A percentile compares a stretch with the other conserved stretches of the same genome.
Evolutionary conservation across 1,140 invertebrate genomes (phyloP).

Genomic region (Dinoponera quadriceps): DNA sequence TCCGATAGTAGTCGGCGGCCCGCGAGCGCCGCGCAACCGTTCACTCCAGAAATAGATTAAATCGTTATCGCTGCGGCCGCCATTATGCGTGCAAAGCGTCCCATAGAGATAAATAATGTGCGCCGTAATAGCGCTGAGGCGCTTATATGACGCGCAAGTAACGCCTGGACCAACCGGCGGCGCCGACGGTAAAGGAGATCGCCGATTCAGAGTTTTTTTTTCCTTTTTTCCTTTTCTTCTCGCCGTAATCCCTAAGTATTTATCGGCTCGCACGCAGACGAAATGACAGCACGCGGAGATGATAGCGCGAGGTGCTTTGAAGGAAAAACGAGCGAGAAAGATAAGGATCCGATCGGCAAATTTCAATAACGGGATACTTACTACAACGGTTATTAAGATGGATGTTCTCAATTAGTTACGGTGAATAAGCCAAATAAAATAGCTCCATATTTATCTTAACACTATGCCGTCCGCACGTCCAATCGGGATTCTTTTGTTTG

Average conservation of each 20-base stretch:
- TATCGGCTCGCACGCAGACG: constrained; percentile 24
- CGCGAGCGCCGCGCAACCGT: constrained; percentile 34
- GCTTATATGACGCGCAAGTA: constrained; percentile 40
- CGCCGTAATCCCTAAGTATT: constrained; percentile 27
- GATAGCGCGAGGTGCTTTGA: background rate
- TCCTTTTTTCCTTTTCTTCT: background rate
- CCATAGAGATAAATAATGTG: constrained; percentile 55
- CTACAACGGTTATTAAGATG: too few relatives aligned
- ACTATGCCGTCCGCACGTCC: too few relatives aligned
- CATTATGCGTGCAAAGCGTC: constrained; percentile 50
- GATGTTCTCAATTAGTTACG: too few relatives aligned
- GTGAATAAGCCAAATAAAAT: too few relatives aligned
- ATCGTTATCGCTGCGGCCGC: constrained; percentile 39
- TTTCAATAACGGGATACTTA: too few relatives aligned
- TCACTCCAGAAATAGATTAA: constrained; percentile 57
- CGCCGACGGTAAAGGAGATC: constrained; percentile 42
- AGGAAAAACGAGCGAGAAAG: background rate
- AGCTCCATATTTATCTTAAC: too few relatives aligned
- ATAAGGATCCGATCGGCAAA: background rate
- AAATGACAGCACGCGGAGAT: background rate
- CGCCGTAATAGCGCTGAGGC: background rate
- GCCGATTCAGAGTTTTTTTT: background rate
- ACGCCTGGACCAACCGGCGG: background rate
- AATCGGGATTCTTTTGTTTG: too few relatives aligned
- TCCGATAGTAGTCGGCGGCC: constrained; percentile 12